Evolutionary conservation across 2,113 vertebrate genomes (phyloP).

Genomic region (Phoxinus phoxinus): DNA sequence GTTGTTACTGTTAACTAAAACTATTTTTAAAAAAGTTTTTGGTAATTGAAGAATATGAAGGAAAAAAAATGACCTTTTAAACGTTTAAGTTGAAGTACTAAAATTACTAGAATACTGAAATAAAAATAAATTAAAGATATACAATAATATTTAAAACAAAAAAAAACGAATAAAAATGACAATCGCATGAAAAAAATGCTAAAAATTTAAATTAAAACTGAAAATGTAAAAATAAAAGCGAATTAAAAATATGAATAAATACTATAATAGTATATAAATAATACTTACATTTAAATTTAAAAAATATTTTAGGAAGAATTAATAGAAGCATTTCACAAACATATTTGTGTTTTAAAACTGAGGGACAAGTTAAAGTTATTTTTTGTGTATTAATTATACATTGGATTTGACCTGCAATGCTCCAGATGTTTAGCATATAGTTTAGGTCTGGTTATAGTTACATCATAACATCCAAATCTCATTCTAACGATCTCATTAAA

Average conservation of each 20-base stretch:
- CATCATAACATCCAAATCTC: neutral
- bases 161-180: no score
- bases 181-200: no score
- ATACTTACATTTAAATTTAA: neutral
- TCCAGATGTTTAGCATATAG: neutral
- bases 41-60: no score
- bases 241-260: neutral
- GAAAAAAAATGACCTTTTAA: neutral
- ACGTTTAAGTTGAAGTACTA: neutral
- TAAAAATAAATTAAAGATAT: neutral
- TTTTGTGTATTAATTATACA: neutral
- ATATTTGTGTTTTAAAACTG: neutral
- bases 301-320: no score
- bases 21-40: neutral
- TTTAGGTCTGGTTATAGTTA: neutral
- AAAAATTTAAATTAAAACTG: no score
- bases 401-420: neutral
- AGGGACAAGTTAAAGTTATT: neutral
- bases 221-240: neutral
- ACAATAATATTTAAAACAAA: no score
- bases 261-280: neutral
- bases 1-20: no score
- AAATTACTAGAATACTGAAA: neutral
- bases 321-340: neutral
- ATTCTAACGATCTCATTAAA: neutral